Evolutionary conservation across 2,888 invertebrate species (phyloP).

Genomic region (Hydroisotoma schaefferi): DNA sequence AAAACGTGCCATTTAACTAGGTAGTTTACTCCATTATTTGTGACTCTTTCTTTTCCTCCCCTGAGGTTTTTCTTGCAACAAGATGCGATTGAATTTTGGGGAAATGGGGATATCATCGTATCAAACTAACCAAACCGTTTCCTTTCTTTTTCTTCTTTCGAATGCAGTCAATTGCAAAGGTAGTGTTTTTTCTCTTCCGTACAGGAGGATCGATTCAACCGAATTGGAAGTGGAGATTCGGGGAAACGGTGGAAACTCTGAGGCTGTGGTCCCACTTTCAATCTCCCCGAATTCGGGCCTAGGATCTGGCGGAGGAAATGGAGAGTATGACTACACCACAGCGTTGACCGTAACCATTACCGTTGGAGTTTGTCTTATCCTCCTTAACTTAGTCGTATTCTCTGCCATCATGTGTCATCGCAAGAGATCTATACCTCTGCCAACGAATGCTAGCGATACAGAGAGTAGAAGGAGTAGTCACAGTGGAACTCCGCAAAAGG

Average conservation of each 20-base stretch:
- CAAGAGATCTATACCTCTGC: constrained; percentile 44
- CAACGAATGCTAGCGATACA: constrained; percentile 26
- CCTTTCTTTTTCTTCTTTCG: background rate
- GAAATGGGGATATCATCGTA: background rate
- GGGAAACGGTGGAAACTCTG: constrained; percentile 24
- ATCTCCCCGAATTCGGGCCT: constrained; percentile 33
- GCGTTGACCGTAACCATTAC: constrained; percentile 48
- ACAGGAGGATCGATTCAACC: constrained; percentile 39
- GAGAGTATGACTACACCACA: constrained; percentile 48
- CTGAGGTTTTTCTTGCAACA: background rate
- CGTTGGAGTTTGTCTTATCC: constrained; percentile 48
- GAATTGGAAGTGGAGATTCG: constrained; percentile 43
- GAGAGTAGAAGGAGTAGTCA: constrained; percentile 42
- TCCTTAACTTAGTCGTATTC: constrained; percentile 48
- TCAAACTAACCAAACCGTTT: background rate
- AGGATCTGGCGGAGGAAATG: constrained; percentile 22
- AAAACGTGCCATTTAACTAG: too few relatives aligned
- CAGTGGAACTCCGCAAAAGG: constrained; percentile 44
- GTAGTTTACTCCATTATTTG: too few relatives aligned
- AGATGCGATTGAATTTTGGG: background rate
- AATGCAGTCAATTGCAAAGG: too few relatives aligned
- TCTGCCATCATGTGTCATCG: constrained; percentile 49
- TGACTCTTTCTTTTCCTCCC: too few relatives aligned
- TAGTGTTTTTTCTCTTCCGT: background rate
- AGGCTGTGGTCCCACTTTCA: constrained; percentile 26